These are phyloP conservation scores for Cairina moschata DNA, from an alignment of 2,113 vertebrate genomes.

Conservation along the genomic window DNA sequence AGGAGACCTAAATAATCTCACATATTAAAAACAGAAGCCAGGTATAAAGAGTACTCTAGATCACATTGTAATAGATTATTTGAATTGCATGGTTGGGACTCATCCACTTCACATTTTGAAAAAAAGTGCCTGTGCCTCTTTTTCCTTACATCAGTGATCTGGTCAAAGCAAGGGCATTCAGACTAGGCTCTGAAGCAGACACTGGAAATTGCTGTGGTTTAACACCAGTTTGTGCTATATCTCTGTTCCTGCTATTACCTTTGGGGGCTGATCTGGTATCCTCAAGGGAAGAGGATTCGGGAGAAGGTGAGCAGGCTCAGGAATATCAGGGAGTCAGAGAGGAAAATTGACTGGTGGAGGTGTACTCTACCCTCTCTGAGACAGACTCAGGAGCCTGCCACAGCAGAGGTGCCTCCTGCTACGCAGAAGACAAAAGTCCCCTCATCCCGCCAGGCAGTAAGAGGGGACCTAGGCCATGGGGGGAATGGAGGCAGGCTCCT, in stretches of 20 bases:
- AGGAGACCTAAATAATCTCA: not conserved
- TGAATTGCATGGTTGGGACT: not conserved
- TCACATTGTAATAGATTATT: not conserved
- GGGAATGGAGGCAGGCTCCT: too few relatives aligned
- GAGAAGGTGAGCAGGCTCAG: too few relatives aligned
- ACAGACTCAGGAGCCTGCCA: too few relatives aligned
- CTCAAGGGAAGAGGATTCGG: not conserved
- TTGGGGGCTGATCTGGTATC: constrained; percentile 19
- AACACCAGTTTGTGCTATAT: constrained; percentile 22
- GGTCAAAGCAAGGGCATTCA: not conserved
- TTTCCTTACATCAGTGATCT: not conserved
- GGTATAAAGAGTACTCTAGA: not conserved
- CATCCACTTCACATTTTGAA: not conserved
- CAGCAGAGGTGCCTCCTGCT: too few relatives aligned
- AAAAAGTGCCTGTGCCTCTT: not conserved
- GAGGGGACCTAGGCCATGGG: too few relatives aligned
- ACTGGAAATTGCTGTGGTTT: not conserved
- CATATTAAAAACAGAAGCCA: not conserved
- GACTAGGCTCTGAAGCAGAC: constrained; percentile 33
- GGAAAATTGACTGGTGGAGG: too few relatives aligned
- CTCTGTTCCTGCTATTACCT: not conserved
- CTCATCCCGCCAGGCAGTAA: too few relatives aligned
- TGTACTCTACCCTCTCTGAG: too few relatives aligned
- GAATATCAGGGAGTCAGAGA: too few relatives aligned
- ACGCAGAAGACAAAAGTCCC: too few relatives aligned